Evolutionary conservation across 2,113 vertebrate species (phyloP).

Genomic region (Nothobranchius kuhntae): DNA sequence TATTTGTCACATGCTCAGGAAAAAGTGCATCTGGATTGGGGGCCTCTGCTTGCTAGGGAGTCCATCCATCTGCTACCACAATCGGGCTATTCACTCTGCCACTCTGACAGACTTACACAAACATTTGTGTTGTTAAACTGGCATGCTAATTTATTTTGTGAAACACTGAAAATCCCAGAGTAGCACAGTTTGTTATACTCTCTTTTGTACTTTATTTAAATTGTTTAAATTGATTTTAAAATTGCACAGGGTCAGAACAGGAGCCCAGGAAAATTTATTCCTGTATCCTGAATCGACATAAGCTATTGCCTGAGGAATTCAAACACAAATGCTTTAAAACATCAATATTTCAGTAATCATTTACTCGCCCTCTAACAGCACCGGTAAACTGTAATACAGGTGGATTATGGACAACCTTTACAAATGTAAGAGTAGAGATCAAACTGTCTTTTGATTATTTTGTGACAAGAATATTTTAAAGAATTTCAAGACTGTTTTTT

Average conservation of each 20-base stretch:
- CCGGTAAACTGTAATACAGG: slow-evolving; percentile 16
- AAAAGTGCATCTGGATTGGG: slow-evolving; percentile 71
- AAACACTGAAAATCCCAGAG: slow-evolving; percentile 57
- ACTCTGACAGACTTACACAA: slow-evolving; percentile 78
- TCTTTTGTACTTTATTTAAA: slow-evolving; percentile 42
- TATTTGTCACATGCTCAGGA: slow-evolving; percentile 68
- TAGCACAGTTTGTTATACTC: slow-evolving; percentile 3
- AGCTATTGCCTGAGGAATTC: slow-evolving; percentile 29
- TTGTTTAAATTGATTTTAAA: slow-evolving; percentile 58
- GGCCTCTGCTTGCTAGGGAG: slow-evolving; percentile 56
- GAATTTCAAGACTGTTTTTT: not conserved
- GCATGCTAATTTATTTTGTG: slow-evolving; percentile 70
- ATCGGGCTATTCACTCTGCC: slow-evolving; percentile 55
- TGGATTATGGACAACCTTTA: slow-evolving; percentile 9
- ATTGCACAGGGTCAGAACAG: slow-evolving; percentile 33
- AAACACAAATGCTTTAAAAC: slow-evolving; percentile 17
- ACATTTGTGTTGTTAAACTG: slow-evolving; percentile 68
- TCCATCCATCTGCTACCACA: slow-evolving; percentile 76
- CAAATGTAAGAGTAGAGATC: slow-evolving; percentile 5
- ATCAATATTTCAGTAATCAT: slow-evolving; percentile 21
- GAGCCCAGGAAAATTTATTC: slow-evolving; percentile 33
- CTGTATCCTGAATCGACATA: slow-evolving; percentile 31
- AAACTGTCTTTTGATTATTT: not conserved
- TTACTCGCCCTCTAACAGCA: slow-evolving; percentile 14
- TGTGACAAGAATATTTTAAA: slow-evolving; percentile 5